Percentiles rank a stretch among this genome's conserved stretches.
Evolutionary conservation across 2,113 vertebrate species (phyloP).

Genomic region (Laticauda colubrina): DNA sequence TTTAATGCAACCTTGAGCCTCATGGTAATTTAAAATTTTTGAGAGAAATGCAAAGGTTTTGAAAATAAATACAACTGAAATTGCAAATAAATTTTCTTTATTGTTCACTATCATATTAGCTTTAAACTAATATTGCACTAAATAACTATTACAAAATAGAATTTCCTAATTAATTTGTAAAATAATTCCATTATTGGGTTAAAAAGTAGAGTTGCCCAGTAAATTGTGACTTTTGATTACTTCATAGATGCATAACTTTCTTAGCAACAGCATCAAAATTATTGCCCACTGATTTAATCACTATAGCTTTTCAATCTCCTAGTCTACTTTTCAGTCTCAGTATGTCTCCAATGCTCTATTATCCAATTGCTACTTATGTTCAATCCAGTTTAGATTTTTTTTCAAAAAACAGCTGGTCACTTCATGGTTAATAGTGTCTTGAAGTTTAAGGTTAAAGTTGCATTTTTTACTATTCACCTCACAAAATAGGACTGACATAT

Average conservation of each 20-base stretch:
- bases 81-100: background rate
- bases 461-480: background rate
- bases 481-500: background rate
- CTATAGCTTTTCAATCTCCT: background rate
- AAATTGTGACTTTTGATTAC: background rate
- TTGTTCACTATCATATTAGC: background rate
- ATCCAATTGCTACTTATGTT: background rate
- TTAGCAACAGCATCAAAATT: background rate
- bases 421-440: background rate
- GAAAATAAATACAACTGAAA: background rate
- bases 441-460: background rate
- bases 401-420: background rate
- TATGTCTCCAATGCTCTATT: background rate
- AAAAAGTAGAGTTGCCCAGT: background rate
- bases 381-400: background rate
- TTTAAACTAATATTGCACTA: background rate
- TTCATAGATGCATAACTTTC: background rate
- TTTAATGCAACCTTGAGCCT: background rate
- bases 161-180: background rate
- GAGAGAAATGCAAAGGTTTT: background rate
- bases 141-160: background rate
- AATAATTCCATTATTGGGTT: background rate
- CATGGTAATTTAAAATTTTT: background rate
- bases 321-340: background rate
- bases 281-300: background rate